phyloP scores from a whole-genome alignment of 2,797 vertebrate species.

The Sciurus vulgaris region DNA sequence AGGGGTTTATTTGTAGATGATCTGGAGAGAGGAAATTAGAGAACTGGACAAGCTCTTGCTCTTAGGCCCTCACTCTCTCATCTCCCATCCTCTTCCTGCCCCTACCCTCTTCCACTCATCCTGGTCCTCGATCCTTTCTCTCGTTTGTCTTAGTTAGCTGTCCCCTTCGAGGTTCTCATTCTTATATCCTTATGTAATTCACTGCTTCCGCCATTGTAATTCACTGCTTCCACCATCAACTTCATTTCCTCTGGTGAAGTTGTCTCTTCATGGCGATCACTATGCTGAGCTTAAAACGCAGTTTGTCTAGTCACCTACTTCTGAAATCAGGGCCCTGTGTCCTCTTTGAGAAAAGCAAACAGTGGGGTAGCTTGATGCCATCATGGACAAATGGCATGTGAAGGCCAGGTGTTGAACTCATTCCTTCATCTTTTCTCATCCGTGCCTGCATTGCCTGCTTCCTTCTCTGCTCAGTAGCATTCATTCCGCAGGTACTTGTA shows the following conservation, averaged over 20 bases:
- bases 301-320: not conserved
- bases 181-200: not conserved
- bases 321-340: not conserved
- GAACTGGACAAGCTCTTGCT: not conserved
- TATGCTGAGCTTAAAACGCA: not conserved
- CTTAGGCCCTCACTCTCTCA: accelerated
- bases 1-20: not conserved
- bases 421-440: not conserved
- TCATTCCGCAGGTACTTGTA: not conserved
- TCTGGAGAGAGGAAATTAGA: not conserved
- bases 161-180: not conserved
- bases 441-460: not conserved
- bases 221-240: accelerated
- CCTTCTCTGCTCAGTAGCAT: not conserved
- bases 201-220: not conserved
- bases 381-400: not conserved
- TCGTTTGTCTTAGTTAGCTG: not conserved
- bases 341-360: not conserved
- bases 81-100: not conserved
- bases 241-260: not conserved
- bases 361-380: not conserved
- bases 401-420: not conserved
- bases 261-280: not conserved
- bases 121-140: not conserved
- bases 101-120: not conserved